Evolutionary conservation across 2,797 vertebrate species (phyloP).

Genomic region (Tragopan temminckii): DNA sequence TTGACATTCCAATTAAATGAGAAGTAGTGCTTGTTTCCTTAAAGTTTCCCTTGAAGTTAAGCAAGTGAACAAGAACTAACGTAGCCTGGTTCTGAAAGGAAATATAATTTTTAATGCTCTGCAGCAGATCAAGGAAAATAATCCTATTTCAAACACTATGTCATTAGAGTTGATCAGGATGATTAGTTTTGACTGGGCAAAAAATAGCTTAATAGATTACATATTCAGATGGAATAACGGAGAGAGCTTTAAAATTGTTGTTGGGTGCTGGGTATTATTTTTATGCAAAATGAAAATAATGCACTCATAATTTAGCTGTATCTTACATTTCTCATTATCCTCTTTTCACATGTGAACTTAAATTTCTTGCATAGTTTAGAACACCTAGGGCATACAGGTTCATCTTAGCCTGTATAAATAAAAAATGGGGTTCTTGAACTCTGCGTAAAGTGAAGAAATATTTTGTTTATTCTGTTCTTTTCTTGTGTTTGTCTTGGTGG

Average conservation of each 20-base stretch:
- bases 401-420: not conserved
- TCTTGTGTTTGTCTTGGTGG: not conserved
- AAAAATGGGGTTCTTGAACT: not conserved
- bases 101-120: conserved; percentile 40
- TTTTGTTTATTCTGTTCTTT: not conserved
- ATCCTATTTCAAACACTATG: conserved; percentile 44
- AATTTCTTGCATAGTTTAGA: not conserved
- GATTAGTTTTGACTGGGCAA: conserved; percentile 61
- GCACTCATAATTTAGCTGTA: not conserved
- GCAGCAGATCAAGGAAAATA: conserved; percentile 32
- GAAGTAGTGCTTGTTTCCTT: conserved; percentile 17
- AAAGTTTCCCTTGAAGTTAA: conserved; percentile 43
- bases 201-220: conserved; percentile 48
- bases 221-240: conserved; percentile 18
- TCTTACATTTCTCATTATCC: not conserved
- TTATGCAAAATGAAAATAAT: not conserved
- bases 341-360: not conserved
- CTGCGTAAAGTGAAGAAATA: not conserved
- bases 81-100: conserved; percentile 2
- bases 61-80: conserved; percentile 57
- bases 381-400: not conserved
- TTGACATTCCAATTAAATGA: conserved; percentile 28
- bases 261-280: not conserved
- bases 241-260: not conserved
- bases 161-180: conserved; percentile 16